These are phyloP conservation scores for Drosophila greeni DNA, from an alignment of 2,888 invertebrate genomes.

Conservation along the genomic window DNA sequence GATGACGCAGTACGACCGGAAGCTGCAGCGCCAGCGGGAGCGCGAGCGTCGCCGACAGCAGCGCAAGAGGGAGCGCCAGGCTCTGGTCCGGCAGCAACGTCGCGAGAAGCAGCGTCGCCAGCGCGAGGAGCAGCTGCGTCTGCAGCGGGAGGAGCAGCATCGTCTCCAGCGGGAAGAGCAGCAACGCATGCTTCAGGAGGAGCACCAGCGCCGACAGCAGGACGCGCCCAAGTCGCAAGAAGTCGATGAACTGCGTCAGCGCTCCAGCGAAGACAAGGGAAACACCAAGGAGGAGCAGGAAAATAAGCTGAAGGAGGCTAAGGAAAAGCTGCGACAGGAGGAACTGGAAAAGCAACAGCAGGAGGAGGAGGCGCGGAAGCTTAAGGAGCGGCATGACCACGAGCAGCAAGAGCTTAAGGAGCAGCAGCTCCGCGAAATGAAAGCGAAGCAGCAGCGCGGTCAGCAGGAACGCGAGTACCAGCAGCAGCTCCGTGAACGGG, in stretches of 20 bases:
- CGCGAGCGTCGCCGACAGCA: slow-evolving; percentile 66
- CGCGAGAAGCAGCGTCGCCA: slow-evolving; percentile 46
- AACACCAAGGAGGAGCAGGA: slow-evolving; percentile 30
- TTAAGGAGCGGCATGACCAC: slow-evolving; percentile 35
- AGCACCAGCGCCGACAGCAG: slow-evolving; percentile 33
- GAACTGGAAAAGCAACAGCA: slow-evolving; percentile 19
- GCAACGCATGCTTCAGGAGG: slow-evolving; percentile 27
- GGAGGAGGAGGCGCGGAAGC: slow-evolving; percentile 22
- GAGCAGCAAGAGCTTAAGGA: slow-evolving; percentile 34
- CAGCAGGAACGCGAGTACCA: slow-evolving; percentile 39
- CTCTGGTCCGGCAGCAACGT: slow-evolving; percentile 51
- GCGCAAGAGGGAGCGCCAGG: slow-evolving; percentile 62
- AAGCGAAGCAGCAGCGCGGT: slow-evolving; percentile 37
- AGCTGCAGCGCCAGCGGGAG: slow-evolving; percentile 67
- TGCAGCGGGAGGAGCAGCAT: slow-evolving; percentile 37
- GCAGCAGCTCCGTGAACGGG: slow-evolving; percentile 50
- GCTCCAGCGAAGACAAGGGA: slow-evolving; percentile 8
- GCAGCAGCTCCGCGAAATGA: slow-evolving; percentile 30
- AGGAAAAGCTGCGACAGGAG: slow-evolving; percentile 28
- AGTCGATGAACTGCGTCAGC: slow-evolving; percentile 32
- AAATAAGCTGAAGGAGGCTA: slow-evolving; percentile 22
- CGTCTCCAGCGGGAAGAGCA: slow-evolving; percentile 28
- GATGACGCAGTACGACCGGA: slow-evolving; percentile 68
- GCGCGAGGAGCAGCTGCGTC: slow-evolving; percentile 31
- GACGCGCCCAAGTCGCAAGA: slow-evolving; percentile 18